phyloP scores from a whole-genome alignment of 2,113 vertebrate genomes.

The Hystrix cristata region DNA sequence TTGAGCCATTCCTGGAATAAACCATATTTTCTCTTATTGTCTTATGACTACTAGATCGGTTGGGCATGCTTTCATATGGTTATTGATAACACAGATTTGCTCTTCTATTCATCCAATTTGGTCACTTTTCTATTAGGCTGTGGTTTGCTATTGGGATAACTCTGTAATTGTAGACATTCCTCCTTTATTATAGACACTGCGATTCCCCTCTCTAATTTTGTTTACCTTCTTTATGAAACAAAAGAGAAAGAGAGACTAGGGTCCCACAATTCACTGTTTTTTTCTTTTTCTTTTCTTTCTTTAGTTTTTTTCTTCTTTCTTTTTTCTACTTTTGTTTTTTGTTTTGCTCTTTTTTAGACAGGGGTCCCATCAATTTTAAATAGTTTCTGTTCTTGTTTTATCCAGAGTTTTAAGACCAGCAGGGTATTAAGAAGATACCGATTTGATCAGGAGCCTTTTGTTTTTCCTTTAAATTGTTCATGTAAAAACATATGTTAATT shows the following conservation, averaged over 20 bases:
- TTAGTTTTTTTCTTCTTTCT: neutral
- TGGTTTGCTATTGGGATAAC: neutral
- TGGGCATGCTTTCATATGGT: neutral
- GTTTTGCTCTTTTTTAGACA: neutral
- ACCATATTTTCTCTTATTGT: neutral
- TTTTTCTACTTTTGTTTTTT: neutral
- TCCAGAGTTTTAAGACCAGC: neutral
- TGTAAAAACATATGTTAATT: neutral
- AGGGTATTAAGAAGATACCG: neutral
- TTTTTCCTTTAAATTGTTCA: neutral
- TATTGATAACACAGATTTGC: conserved; percentile 16
- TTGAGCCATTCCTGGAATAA: neutral
- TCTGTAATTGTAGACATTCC: neutral
- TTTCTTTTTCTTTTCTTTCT: neutral
- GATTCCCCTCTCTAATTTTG: neutral
- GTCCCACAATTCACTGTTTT: neutral
- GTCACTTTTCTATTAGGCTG: neutral
- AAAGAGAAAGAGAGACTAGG: neutral
- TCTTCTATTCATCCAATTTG: neutral
- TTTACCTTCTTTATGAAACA: neutral
- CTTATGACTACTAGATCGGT: neutral
- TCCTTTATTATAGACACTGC: neutral
- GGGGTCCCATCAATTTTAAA: neutral
- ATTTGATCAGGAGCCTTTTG: neutral
- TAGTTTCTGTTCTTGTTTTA: neutral